These are phyloP conservation scores for Chrysomallon squamiferum DNA, from an alignment of 1,140 invertebrate genomes.

Conservation along the genomic window DNA sequence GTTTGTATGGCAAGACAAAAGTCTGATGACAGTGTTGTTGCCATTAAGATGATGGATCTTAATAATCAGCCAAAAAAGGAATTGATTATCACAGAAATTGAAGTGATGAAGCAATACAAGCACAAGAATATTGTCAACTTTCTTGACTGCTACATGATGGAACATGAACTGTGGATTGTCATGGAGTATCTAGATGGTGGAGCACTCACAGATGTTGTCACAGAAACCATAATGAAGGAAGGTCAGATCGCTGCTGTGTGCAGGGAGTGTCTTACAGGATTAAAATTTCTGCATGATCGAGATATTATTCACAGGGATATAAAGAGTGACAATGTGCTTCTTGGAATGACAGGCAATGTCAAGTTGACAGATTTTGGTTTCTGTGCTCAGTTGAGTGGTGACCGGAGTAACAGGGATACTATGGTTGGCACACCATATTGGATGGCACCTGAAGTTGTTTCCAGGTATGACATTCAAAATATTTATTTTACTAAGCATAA, in stretches of 20 bases:
- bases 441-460: slow-evolving; percentile 63
- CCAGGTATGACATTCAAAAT: slow-evolving; percentile 38
- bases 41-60: slow-evolving; percentile 68
- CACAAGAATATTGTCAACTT: slow-evolving; percentile 71
- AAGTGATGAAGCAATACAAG: slow-evolving; percentile 61
- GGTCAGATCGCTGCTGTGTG: slow-evolving; percentile 98
- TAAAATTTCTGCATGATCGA: slow-evolving; percentile 96
- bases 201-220: slow-evolving; percentile 68
- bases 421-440: slow-evolving; percentile 65
- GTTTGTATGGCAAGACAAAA: slow-evolving; percentile 61
- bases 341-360: slow-evolving; percentile 61
- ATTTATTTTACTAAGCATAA: too few relatives aligned
- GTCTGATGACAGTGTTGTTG: slow-evolving; percentile 56
- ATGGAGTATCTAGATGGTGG: slow-evolving; percentile 70
- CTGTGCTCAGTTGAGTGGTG: slow-evolving; percentile 61
- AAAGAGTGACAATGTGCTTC: slow-evolving; percentile 65
- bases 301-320: slow-evolving; percentile 89
- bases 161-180: slow-evolving; percentile 69
- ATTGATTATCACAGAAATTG: slow-evolving; percentile 67
- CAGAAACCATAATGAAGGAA: slow-evolving; percentile 68
- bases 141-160: slow-evolving; percentile 88
- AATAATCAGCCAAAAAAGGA: slow-evolving; percentile 68
- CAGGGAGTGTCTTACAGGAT: slow-evolving; percentile 86
- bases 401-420: slow-evolving; percentile 58
- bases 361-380: slow-evolving; percentile 66